Evolutionary conservation across 2,888 invertebrate species (phyloP).

Genomic region (Pherbina coryleti): DNA sequence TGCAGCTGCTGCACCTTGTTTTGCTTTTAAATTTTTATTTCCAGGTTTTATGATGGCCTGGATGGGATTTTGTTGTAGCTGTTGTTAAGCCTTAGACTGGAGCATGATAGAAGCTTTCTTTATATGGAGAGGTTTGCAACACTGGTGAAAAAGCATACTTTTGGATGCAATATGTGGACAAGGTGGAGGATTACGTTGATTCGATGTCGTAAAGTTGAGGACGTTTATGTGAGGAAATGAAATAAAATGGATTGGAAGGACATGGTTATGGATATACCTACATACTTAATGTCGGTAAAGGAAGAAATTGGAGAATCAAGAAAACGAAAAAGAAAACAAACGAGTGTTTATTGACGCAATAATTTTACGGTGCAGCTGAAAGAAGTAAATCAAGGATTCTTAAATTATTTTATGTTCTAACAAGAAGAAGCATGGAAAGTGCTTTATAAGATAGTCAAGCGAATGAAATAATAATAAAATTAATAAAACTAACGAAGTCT

Average conservation of each 20-base stretch:
- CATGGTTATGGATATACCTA: conserved; percentile 12
- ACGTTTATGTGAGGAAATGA: not conserved
- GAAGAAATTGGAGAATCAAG: not conserved
- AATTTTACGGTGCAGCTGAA: conserved; percentile 15
- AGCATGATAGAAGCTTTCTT: no score
- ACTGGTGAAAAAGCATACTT: conserved; percentile 4
- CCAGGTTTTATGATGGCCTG: conserved; percentile 13
- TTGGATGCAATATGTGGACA: conserved; percentile 2
- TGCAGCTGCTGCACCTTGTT: conserved; percentile 32
- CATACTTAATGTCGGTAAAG: not conserved
- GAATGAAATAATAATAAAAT: no score
- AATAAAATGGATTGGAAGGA: conserved; percentile 10
- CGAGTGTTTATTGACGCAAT: conserved; percentile 33
- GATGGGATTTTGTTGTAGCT: conserved; percentile 17
- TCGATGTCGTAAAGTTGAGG: conserved; percentile 33
- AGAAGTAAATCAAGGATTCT: not conserved
- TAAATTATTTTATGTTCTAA: no score
- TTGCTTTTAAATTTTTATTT: conserved; percentile 32
- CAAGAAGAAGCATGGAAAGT: not conserved
- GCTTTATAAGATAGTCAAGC: no score
- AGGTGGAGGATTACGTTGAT: conserved; percentile 27
- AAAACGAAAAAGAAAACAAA: not conserved
- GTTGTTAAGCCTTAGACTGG: not conserved
- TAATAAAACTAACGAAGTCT: no score
- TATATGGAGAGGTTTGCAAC: not conserved